These are phyloP conservation scores for Gymnoscelis rufifasciata DNA, from an alignment of 2,888 invertebrate species.

Conservation along the genomic window DNA sequence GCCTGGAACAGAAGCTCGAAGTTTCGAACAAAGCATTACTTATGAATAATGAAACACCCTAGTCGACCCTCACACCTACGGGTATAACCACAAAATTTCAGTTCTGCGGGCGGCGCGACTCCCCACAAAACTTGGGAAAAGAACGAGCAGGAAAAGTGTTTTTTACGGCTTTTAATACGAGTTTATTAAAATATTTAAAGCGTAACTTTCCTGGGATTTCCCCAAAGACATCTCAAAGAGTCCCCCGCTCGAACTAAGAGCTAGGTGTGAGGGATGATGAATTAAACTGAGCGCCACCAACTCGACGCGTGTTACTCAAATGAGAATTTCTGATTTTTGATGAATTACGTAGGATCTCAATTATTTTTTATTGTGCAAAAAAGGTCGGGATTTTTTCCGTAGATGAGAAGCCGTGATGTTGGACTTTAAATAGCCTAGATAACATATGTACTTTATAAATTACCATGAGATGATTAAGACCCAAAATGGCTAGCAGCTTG, in stretches of 20 bases:
- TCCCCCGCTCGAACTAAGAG: conserved; percentile 58
- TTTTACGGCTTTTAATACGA: conserved; percentile 75
- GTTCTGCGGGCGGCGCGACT: conserved; percentile 45
- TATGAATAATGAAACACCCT: conserved; percentile 74
- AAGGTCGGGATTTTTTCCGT: too few relatives aligned
- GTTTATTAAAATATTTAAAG: conserved; percentile 79
- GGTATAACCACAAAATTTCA: conserved; percentile 44
- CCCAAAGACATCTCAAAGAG: conserved; percentile 67
- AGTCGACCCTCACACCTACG: conserved; percentile 34
- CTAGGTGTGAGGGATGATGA: conserved; percentile 62
- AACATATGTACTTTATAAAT: too few relatives aligned
- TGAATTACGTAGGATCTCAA: neutral
- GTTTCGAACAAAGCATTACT: conserved; percentile 64
- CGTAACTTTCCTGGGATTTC: conserved; percentile 73
- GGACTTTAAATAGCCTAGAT: too few relatives aligned
- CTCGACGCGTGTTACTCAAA: conserved; percentile 48
- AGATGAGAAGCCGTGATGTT: too few relatives aligned
- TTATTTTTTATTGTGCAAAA: too few relatives aligned
- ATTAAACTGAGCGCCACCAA: conserved; percentile 56
- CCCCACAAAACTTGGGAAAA: conserved; percentile 42
- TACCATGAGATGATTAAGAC: too few relatives aligned
- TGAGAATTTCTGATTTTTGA: conserved; percentile 38
- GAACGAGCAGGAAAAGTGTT: conserved; percentile 72
- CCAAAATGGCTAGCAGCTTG: too few relatives aligned
- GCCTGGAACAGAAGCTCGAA: conserved; percentile 55